Percentiles rank a stretch among this genome's conserved stretches.
These are phyloP conservation scores for Pseudomyrmex sp. DNA, from an alignment of 1,140 invertebrate genomes.

Conservation along the genomic window DNA sequence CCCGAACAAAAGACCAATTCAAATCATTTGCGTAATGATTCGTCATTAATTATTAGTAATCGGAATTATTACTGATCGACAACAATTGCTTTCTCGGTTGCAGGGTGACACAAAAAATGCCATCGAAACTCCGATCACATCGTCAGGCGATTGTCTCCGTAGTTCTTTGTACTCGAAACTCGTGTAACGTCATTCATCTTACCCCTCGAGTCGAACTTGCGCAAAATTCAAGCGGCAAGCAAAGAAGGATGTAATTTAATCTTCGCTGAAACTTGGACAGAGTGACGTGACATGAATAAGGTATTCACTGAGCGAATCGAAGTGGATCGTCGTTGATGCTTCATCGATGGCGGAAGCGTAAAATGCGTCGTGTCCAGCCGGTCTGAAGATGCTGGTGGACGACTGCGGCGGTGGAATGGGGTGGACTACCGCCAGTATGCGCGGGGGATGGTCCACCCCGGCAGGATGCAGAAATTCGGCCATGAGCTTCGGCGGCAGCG, in stretches of 20 bases:
- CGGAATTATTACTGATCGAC: too few species aligned
- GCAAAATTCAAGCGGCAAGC: not conserved
- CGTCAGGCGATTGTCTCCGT: not conserved
- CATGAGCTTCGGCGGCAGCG: constrained; percentile 82
- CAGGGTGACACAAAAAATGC: constrained; percentile 20
- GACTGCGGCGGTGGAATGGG: constrained; percentile 79
- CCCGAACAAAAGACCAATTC: not conserved
- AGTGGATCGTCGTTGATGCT: constrained; percentile 10
- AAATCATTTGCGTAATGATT: not conserved
- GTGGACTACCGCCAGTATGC: constrained; percentile 75
- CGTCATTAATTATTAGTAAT: not conserved
- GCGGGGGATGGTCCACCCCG: constrained; percentile 82
- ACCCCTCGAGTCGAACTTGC: not conserved
- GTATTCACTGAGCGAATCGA: constrained; percentile 18
- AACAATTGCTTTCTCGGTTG: constrained; percentile 5
- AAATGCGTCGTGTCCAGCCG: constrained; percentile 34
- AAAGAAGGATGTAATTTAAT: constrained; percentile 51
- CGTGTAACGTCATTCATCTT: constrained; percentile 20
- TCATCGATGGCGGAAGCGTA: constrained; percentile 26
- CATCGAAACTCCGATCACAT: not conserved
- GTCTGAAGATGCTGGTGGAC: constrained; percentile 79
- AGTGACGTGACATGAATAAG: constrained; percentile 43
- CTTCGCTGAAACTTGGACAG: not conserved
- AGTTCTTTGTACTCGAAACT: not conserved
- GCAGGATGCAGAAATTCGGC: constrained; percentile 80